Evolutionary conservation across 2,797 vertebrate genomes (phyloP).

Genomic region (Diceros bicornis): DNA sequence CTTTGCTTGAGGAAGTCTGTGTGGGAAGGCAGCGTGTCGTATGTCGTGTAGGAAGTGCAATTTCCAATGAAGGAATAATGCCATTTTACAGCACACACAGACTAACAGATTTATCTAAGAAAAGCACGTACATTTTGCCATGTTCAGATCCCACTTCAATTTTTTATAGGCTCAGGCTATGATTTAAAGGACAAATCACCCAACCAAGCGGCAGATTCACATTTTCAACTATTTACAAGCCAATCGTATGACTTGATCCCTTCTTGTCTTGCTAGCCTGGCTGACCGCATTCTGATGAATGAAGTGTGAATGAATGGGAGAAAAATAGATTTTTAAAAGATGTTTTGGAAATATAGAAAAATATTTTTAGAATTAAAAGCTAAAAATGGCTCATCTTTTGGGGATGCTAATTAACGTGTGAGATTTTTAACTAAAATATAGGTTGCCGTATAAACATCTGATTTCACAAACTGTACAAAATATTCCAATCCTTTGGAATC

Average conservation of each 20-base stretch:
- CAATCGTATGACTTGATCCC: background rate
- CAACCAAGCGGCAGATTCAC: constrained; percentile 52
- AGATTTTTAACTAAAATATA: constrained; percentile 40
- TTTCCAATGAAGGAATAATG: constrained; percentile 77
- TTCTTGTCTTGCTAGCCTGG: constrained; percentile 36
- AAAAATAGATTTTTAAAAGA: constrained; percentile 8
- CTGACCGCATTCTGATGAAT: constrained; percentile 34
- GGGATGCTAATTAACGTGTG: constrained; percentile 2
- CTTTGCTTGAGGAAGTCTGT: constrained; percentile 60
- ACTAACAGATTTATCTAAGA: constrained; percentile 80
- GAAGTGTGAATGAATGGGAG: constrained; percentile 28
- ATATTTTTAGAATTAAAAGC: constrained; percentile 46
- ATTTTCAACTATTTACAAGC: constrained; percentile 68
- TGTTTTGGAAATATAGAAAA: background rate
- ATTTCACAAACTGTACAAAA: constrained; percentile 6
- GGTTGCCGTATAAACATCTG: background rate
- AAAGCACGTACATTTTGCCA: constrained; percentile 77
- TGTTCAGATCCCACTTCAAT: constrained; percentile 69
- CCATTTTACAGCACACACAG: constrained; percentile 72
- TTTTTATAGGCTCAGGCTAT: constrained; percentile 75
- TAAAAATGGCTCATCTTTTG: constrained; percentile 15
- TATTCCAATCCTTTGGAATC: background rate
- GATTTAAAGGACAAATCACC: constrained; percentile 72
- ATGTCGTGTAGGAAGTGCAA: constrained; percentile 78
- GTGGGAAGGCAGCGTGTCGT: constrained; percentile 57